Evolutionary conservation across 2,797 vertebrate species (phyloP).

Genomic region (Helarctos malayanus): DNA sequence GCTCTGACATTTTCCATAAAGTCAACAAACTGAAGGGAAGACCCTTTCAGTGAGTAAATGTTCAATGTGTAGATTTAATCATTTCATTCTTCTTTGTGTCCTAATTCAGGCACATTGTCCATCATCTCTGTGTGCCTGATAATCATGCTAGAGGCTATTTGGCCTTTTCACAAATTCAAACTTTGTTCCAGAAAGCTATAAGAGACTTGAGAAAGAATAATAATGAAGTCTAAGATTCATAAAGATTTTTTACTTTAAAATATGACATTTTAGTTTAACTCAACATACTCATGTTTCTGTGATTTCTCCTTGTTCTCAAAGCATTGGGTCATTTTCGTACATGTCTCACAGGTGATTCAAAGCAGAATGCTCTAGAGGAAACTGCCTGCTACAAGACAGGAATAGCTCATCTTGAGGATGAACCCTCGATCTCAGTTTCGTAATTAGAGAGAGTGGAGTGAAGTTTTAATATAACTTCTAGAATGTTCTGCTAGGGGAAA

Average conservation of each 20-base stretch:
- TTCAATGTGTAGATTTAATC: not conserved
- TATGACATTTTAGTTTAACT: not conserved
- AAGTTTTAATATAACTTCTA: not conserved
- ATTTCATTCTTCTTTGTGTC: not conserved
- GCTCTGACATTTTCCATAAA: conserved; percentile 13
- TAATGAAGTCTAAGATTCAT: not conserved
- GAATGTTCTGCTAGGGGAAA: not conserved
- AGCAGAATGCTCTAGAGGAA: not conserved
- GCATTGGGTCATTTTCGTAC: not conserved
- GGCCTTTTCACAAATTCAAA: conserved; percentile 15
- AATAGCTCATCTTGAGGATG: not conserved
- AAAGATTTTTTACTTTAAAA: conserved; percentile 15
- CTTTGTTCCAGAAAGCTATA: conserved; percentile 35
- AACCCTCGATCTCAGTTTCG: not conserved
- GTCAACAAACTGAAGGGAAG: not conserved
- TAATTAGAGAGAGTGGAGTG: not conserved
- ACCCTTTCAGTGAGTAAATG: not conserved
- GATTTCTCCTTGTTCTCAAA: conserved; percentile 43
- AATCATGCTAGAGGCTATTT: not conserved
- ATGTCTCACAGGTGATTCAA: not conserved
- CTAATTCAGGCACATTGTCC: not conserved
- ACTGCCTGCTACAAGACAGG: not conserved
- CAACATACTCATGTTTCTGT: not conserved
- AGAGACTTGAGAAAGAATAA: not conserved
- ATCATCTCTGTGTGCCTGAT: not conserved